Evolutionary conservation across 2,888 invertebrate species (phyloP), one percentile per base, ranked within the genome.

Genomic region (Scaeva pyrastri): DNA sequence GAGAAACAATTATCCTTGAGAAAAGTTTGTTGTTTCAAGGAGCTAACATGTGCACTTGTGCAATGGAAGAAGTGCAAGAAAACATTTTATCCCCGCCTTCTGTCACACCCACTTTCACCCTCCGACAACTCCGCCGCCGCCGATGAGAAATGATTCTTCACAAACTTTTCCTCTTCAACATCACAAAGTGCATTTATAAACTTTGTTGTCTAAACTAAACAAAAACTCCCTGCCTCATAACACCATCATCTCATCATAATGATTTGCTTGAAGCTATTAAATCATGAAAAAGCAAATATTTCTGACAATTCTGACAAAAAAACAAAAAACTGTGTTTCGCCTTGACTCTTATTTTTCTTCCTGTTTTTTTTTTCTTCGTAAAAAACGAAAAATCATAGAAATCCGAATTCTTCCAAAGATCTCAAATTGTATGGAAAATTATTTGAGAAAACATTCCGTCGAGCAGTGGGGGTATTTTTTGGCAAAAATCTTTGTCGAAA

Each of bases 1-100:
- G 84, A 75, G 52, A 68, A 84, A 84, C 79, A 84, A 84, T 84
- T 84, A 84, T 84, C 66, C 58, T 66, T 72, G 79, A 75, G 71
- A 45, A 52, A 77, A 83, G 72, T 77, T 77, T 77, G 62, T 73
- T 77, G 36, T 43, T 56, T 68, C 23, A 68, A 68, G 68, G 14
- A 52, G 31, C 48, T 68, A 31, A 50, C 36, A 23, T 52, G 19
- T 39, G 52, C 68, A 7, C 6, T 31, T 31, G 31, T 31, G 31
- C 31, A 31, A 8, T 31, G 26, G 7, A 52, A 52, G 52, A 41
- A 60, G 52, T 68, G 68, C 50, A 68, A 52, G 52, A 23, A 68
- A 68, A 16, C 50, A 60, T 52, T 39, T 31, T 68, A 39, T 41
- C 68, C 39, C 36, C 3, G 14, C 2, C 11, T 5, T 1, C 12